Percentiles rank a stretch among this genome's conserved stretches.
Evolutionary conservation across 92 coral and sea anemone genomes (phyloP).

Genomic region (Phenganax marumi): DNA sequence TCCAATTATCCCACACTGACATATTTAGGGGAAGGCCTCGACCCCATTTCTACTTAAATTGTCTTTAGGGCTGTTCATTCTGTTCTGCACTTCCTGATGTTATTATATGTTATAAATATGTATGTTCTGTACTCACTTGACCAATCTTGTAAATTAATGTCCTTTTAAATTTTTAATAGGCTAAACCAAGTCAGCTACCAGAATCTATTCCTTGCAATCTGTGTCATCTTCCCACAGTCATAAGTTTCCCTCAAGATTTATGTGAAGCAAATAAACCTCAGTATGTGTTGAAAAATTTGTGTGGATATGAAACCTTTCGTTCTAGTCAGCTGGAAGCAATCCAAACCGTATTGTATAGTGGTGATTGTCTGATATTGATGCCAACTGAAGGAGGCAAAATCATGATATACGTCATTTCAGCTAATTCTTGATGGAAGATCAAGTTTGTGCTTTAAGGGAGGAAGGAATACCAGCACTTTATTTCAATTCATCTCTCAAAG

Average conservation of each 20-base stretch:
- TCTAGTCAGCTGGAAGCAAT: not conserved
- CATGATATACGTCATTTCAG: not conserved
- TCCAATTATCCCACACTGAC: too few relatives aligned
- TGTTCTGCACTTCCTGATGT: too few relatives aligned
- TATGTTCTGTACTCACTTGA: too few relatives aligned
- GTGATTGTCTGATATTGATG: not conserved
- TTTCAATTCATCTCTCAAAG: conserved; percentile 48
- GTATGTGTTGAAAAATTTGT: not conserved
- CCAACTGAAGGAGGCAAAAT: not conserved
- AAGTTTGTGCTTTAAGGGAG: conserved; percentile 42
- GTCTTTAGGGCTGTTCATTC: too few relatives aligned
- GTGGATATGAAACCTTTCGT: not conserved
- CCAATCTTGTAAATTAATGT: too few relatives aligned
- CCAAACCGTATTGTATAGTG: not conserved
- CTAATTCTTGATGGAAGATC: conserved; percentile 51
- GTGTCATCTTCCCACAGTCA: not conserved
- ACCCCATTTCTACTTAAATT: too few relatives aligned
- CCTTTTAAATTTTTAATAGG: too few relatives aligned
- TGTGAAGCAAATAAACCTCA: not conserved
- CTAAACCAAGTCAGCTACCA: not conserved
- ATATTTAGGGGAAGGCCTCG: too few relatives aligned
- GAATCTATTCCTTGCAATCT: not conserved
- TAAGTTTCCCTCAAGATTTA: not conserved
- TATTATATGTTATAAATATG: too few relatives aligned
- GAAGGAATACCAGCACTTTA: conserved; percentile 48